Conservation (phyloP, 2,888 invertebrate genomes). For the Allacma fusca region DNA sequence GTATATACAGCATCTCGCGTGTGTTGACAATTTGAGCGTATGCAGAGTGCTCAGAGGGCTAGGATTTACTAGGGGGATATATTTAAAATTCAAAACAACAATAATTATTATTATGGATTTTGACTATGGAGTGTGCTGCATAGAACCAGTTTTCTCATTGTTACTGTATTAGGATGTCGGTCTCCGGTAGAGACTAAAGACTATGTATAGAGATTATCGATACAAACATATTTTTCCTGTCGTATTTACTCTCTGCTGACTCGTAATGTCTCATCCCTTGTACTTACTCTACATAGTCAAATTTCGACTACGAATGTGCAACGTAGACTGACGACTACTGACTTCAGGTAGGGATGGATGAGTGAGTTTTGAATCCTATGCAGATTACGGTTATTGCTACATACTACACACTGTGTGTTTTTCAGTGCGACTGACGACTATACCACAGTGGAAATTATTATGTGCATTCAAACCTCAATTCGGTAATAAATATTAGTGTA, state of each 20-base stretch:
- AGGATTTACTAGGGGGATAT: not conserved
- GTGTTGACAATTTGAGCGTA: not conserved
- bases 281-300: too few species aligned
- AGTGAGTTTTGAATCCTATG: not conserved
- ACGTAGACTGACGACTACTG: too few species aligned
- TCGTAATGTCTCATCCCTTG: too few species aligned
- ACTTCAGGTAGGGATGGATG: too few species aligned
- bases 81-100: constrained; percentile 13
- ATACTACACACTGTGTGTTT: not conserved
- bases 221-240: too few species aligned
- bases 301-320: too few species aligned
- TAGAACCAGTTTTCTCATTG: not conserved
- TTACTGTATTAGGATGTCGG: not conserved
- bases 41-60: too few species aligned
- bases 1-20: not conserved
- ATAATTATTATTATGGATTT: too few species aligned
- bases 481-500: not conserved
- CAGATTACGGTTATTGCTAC: not conserved
- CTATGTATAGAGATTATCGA: not conserved
- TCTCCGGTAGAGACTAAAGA: not conserved
- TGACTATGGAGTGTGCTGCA: not conserved
- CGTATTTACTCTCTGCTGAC: too few species aligned
- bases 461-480: not conserved
- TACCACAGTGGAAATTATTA: not conserved
- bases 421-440: not conserved